Evolutionary conservation across 2,113 vertebrate genomes (phyloP).

Genomic region (Tachysurus vachellii): DNA sequence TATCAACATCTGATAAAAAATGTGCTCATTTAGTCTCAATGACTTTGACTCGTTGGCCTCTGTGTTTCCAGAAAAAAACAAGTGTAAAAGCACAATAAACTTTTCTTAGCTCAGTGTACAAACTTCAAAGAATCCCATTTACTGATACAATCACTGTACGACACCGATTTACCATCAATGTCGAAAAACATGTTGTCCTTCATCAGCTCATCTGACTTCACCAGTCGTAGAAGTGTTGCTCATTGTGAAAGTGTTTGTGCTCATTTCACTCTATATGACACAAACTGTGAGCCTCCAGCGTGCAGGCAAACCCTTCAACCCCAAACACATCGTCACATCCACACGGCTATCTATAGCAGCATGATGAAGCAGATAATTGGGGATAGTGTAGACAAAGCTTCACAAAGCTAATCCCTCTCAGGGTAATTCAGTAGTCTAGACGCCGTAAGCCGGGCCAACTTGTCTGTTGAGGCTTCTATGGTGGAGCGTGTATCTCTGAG

Average conservation of each 20-base stretch:
- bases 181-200: no score
- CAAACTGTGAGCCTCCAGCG: not conserved
- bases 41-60: no score
- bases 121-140: no score
- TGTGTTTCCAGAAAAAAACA: no score
- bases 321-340: constrained; percentile 18
- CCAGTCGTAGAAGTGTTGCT: not conserved
- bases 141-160: no score
- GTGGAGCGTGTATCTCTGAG: not conserved
- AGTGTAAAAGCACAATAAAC: no score
- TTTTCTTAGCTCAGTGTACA: no score
- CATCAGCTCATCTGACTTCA: not conserved
- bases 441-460: constrained; percentile 39
- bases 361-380: constrained; percentile 47
- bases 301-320: not conserved
- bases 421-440: constrained; percentile 53
- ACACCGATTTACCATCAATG: no score
- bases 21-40: no score
- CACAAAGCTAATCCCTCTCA: constrained; percentile 41
- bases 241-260: not conserved
- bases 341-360: constrained; percentile 34
- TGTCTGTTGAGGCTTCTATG: constrained; percentile 26
- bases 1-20: no score
- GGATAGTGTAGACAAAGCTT: constrained; percentile 42
- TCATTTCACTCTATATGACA: not conserved